Base-by-base conservation (phyloP, 2,113 vertebrate genomes). In the Charadrius vociferus region DNA sequence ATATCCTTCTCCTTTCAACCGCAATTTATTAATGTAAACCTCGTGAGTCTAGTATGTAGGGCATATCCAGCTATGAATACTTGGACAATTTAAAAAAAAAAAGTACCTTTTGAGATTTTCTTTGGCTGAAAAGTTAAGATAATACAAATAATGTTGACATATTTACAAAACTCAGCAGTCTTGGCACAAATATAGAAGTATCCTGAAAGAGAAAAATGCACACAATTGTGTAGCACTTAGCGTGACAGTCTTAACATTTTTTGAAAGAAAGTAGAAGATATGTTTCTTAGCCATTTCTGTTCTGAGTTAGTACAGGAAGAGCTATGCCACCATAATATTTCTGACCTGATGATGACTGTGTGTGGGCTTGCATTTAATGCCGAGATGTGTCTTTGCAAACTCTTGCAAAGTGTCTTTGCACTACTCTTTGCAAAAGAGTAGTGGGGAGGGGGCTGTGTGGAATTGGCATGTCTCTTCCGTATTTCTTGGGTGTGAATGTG, bases 401-500 rank as follows among this genome's bases (percentile, higher is more conserved):
- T 86, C 43, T 17, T n/a, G n/a, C n/a, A n/a, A n/a, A n/a, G n/a
- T n/a, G n/a, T n/a, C n/a, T n/a, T n/a, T n/a, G n/a, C n/a, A n/a
- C n/a, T n/a, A n/a, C n/a, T n/a, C n/a, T n/a, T n/a, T n/a, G n/a
- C n/a, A n/a, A n/a, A n/a, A n/a, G 14, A 41, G 29, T 16, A 37
- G n/a, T 0, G 0, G 27, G 13, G 23, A 50, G 5, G 10, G 22
- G 19, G 10, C 2, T 73, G 63, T 4, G 2, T 43, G 30, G 41
- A 70, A 45, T 49, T 2, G 2, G 16, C 4, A 3, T 7, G 5
- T 50, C 21, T 79, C 13, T 37, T 68, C 37, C 43, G 4, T 39
- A 9, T 49, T 41, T 90, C 50, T 79, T 36, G 59, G 45, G 7
- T 0, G 2, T 49, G 23, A 52, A 34, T 5, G 6, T 34, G 7